A percentile compares a stretch with the other conserved stretches of the same genome.
Evolutionary conservation across 2,797 vertebrate genomes (phyloP).

Genomic region (Oreortyx pictus): DNA sequence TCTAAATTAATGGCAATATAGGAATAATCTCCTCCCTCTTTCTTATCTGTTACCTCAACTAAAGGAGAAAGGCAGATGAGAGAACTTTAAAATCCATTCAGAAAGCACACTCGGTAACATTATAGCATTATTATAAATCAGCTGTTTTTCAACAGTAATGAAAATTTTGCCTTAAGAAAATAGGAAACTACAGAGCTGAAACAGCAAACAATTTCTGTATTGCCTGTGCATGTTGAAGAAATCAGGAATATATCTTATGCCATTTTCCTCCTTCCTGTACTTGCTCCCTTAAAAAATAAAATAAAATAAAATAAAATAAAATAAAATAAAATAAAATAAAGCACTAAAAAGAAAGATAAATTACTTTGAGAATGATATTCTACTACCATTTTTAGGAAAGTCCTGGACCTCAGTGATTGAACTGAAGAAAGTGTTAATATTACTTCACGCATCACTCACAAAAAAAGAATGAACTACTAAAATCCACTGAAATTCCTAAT

Average conservation of each 20-base stretch:
- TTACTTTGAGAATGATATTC: not conserved
- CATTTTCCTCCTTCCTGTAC: not conserved
- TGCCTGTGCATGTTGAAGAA: not conserved
- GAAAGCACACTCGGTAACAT: not conserved
- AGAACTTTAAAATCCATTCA: not conserved
- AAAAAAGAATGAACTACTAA: not conserved
- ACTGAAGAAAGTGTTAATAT: not conserved
- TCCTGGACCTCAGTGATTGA: not conserved
- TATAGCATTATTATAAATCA: slow-evolving; percentile 7
- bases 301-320: not conserved
- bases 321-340: not conserved
- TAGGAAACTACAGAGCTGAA: not conserved
- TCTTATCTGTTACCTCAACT: not conserved
- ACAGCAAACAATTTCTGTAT: not conserved
- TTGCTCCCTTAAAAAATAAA: not conserved
- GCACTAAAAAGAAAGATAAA: not conserved
- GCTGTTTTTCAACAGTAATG: not conserved
- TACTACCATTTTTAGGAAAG: not conserved
- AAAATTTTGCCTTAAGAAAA: slow-evolving; percentile 12
- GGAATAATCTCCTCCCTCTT: not conserved
- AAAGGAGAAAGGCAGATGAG: not conserved
- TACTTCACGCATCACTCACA: not conserved
- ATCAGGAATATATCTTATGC: not conserved
- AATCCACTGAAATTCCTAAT: slow-evolving; percentile 24
- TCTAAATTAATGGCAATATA: not conserved